Evolutionary conservation across 2,113 vertebrate genomes (phyloP).

Genomic region (Prionailurus bengalensis): DNA sequence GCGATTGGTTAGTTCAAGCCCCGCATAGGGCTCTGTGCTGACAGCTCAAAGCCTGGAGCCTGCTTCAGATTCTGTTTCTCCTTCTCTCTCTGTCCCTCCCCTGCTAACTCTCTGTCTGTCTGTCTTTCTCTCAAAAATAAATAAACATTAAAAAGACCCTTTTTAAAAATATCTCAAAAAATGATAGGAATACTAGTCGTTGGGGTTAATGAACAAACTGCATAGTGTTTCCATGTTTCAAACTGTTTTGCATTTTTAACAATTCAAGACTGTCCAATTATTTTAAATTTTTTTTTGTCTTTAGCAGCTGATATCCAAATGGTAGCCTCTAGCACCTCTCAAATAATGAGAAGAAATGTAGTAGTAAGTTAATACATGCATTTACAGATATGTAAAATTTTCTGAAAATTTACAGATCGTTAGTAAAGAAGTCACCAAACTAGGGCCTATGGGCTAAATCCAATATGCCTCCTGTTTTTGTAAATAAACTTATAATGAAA

Average conservation of each 20-base stretch:
- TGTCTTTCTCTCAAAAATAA: too few relatives aligned
- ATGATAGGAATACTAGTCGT: not conserved
- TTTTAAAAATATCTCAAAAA: not conserved
- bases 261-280: not conserved
- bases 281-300: not conserved
- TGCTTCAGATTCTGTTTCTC: too few relatives aligned
- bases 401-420: not conserved
- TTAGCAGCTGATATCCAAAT: not conserved
- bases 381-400: not conserved
- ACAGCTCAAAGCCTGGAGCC: too few relatives aligned
- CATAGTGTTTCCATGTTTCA: not conserved
- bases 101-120: too few relatives aligned
- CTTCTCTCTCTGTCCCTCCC: too few relatives aligned
- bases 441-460: not conserved
- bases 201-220: conserved; percentile 16
- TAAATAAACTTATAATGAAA: not conserved
- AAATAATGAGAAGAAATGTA: conserved; percentile 20
- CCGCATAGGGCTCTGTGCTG: too few relatives aligned
- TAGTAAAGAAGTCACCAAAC: not conserved
- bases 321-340: not conserved
- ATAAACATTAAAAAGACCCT: too few relatives aligned
- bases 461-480: not conserved
- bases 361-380: not conserved
- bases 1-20: too few relatives aligned
- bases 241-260: not conserved